These are phyloP conservation scores for Aurelia aurita DNA, from an alignment of 30 jellyfish, hydroid and myxozoan species.

Conservation along the genomic window DNA sequence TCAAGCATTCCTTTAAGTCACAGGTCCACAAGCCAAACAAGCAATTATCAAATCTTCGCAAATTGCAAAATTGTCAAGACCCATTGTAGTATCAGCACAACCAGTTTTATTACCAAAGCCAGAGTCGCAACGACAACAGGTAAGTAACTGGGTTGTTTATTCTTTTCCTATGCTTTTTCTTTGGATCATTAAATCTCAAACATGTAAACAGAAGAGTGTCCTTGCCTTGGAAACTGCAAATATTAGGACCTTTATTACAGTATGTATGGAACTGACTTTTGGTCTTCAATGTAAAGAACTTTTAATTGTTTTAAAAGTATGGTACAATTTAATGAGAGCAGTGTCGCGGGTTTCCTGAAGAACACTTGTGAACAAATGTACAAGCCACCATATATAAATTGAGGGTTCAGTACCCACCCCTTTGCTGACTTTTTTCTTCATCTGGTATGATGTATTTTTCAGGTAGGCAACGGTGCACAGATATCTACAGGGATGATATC, in stretches of 20 bases:
- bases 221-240: no score
- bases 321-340: no score
- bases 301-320: no score
- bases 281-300: no score
- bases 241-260: neutral
- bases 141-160: conserved; percentile 18
- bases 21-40: conserved; percentile 30
- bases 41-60: conserved; percentile 1
- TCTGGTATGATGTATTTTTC: neutral
- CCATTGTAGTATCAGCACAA: conserved; percentile 66
- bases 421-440: no score
- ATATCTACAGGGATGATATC: conserved; percentile 42
- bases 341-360: no score
- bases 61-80: conserved; percentile 53
- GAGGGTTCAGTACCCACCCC: no score
- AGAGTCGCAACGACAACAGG: conserved; percentile 17
- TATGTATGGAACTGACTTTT: neutral
- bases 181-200: no score
- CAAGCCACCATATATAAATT: no score
- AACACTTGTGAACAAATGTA: no score
- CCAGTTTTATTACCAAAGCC: conserved; percentile 88
- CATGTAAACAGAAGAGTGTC: no score
- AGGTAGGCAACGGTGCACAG: conserved; percentile 31
- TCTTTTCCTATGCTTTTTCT: neutral
- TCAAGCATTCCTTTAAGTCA: neutral